Evolutionary conservation across 2,888 invertebrate species (phyloP), one percentile per base, ranked within the genome.

Genomic region (Iselma pallidipennis): DNA sequence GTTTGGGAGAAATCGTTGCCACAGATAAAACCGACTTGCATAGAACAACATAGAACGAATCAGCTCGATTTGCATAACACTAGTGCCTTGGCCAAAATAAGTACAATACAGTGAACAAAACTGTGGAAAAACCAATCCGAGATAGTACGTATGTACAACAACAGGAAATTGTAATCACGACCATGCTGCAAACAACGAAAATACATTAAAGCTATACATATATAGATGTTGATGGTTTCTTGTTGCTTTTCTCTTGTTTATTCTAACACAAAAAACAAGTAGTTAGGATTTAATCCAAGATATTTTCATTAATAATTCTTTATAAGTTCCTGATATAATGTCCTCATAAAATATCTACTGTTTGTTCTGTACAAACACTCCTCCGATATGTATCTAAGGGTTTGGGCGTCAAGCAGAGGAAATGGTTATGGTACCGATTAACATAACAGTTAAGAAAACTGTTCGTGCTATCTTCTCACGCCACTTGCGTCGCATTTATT

Each of bases 401-500:
- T 37, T 37, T 63, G 60, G 62, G 54, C 26, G 65, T 55, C 63
- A 61, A 66, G 63, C 60, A 55, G 59, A 67, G 66, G 65, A 65
- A 70, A 68, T 55, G 64, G 68, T 67, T 68, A 70, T 65, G 61
- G 49, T 51, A 63, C 59, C 68, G 55, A 70, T 70, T 70, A 70
- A 65, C 70, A 70, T 70, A 68, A 70, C 69, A 66, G 68, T 68
- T 66, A 63, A 66, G 59, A 65, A 54, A 57, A 59, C 59, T 63
- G 61, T 61, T 62, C 19, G 19, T 55, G 63, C 66, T 66, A 68
- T 68, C 70, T 66, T 63, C 63, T 59, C 64, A 65, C 68, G 65
- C 67, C 65, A 65, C 69, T 68, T 65, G 63, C 58, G 28, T 49
- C 59, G 54, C 63, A 67, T 63, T 61, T 59, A 67, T 59, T 67